A percentile compares a stretch with the other conserved stretches of the same genome.
Conservation (phyloP, 2,888 invertebrate genomes). For the Carpatolechia fugitivella region DNA sequence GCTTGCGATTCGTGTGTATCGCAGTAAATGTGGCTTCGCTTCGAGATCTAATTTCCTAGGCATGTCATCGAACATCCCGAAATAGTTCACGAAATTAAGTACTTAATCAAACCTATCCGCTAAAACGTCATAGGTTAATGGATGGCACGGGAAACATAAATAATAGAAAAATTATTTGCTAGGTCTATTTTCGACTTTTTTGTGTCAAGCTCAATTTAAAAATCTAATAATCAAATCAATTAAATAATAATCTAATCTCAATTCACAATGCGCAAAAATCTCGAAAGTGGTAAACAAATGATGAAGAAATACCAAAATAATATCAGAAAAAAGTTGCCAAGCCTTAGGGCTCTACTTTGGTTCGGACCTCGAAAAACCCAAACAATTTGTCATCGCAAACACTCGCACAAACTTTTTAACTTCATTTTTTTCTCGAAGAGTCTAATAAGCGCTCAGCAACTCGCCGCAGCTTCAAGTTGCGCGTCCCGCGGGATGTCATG, state of each 20-base stretch:
- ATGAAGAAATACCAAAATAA: no score
- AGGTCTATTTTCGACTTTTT: no score
- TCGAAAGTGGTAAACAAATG: no score
- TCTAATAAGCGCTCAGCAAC: background rate
- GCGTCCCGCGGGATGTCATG: constrained; percentile 2
- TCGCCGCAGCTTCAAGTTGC: background rate
- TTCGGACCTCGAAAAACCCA: background rate
- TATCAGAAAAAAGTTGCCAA: no score
- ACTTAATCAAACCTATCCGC: background rate
- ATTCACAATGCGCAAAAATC: no score
- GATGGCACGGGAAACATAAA: no score
- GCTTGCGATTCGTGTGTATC: background rate
- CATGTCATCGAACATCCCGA: constrained; percentile 7
- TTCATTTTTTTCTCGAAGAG: background rate
- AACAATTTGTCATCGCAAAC: background rate
- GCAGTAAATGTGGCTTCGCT: constrained; percentile 8
- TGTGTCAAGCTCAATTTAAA: no score
- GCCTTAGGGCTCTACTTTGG: no score
- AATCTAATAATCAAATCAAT: no score
- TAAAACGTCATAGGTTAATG: background rate
- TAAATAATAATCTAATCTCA: no score
- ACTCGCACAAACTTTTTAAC: constrained; percentile 1
- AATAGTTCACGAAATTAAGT: constrained; percentile 5
- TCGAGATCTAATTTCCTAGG: constrained; percentile 12
- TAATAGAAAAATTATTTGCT: no score